These are phyloP conservation scores for Phlogophora meticulosa DNA, from an alignment of 2,888 invertebrate species.

Conservation along the genomic window DNA sequence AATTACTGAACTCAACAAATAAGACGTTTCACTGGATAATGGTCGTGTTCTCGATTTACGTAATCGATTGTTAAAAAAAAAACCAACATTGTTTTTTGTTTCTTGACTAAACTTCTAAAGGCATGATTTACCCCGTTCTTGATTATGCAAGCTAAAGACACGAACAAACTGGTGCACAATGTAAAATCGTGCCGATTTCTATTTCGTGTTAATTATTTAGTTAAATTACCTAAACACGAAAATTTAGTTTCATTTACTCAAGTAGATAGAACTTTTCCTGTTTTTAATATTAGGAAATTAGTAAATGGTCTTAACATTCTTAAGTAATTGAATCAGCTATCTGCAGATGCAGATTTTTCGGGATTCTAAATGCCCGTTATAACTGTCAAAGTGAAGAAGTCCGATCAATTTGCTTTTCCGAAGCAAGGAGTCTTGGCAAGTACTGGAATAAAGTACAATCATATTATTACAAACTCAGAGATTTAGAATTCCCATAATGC, in stretches of 20 bases:
- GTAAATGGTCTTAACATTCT: too few relatives aligned
- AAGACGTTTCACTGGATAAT: slow-evolving; percentile 65
- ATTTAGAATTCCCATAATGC: too few relatives aligned
- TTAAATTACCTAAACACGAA: slow-evolving; percentile 35
- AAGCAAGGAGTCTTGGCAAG: too few relatives aligned
- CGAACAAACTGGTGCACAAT: slow-evolving; percentile 56
- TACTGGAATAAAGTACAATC: too few relatives aligned
- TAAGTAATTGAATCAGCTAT: too few relatives aligned
- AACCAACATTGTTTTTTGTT: slow-evolving; percentile 73
- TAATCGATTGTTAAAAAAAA: slow-evolving; percentile 74
- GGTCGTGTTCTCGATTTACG: slow-evolving; percentile 78
- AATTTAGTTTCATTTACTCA: slow-evolving; percentile 16
- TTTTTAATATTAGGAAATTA: too few relatives aligned
- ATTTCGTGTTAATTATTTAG: slow-evolving; percentile 62
- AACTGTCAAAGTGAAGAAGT: too few relatives aligned
- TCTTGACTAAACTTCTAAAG: slow-evolving; percentile 65
- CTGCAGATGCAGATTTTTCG: too few relatives aligned
- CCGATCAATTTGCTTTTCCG: too few relatives aligned
- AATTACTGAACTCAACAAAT: slow-evolving; percentile 60
- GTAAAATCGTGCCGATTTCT: slow-evolving; percentile 59
- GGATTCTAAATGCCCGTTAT: too few relatives aligned
- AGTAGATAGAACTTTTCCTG: neutral
- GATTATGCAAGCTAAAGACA: slow-evolving; percentile 70
- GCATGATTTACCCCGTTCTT: slow-evolving; percentile 72
- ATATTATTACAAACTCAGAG: too few relatives aligned